Evolutionary conservation across 1,140 invertebrate species (phyloP).

Genomic region (Lucilia sericata): DNA sequence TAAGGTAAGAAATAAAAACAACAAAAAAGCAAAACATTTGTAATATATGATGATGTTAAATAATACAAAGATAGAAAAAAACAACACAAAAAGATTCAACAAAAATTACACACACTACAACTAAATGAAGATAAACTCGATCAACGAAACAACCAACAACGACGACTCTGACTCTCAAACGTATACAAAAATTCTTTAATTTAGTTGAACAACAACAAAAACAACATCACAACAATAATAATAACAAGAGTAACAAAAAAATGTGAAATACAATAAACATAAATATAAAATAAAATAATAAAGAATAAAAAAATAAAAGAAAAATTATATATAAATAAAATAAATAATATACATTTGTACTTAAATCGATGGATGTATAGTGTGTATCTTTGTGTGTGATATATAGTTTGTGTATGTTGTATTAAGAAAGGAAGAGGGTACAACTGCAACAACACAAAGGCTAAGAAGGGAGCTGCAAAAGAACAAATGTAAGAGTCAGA

Average conservation of each 20-base stretch:
- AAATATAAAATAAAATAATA: constrained; percentile 47
- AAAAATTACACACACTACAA: constrained; percentile 63
- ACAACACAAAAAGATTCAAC: constrained; percentile 50
- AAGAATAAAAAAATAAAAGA: constrained; percentile 50
- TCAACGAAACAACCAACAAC: background rate
- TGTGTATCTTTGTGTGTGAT: background rate
- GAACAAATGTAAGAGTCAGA: background rate
- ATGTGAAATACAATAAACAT: constrained; percentile 32
- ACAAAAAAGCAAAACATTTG: constrained; percentile 14
- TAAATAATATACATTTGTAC: constrained; percentile 50
- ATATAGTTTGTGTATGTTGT: background rate
- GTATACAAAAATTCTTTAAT: constrained; percentile 21
- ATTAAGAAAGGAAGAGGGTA: background rate
- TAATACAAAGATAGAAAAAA: background rate
- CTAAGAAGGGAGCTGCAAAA: background rate
- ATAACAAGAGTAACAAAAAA: background rate
- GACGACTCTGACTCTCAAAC: constrained; percentile 10
- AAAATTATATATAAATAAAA: constrained; percentile 62
- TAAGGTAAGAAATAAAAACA: background rate
- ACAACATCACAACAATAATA: constrained; percentile 28
- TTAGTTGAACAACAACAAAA: background rate
- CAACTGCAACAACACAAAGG: background rate
- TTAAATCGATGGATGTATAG: background rate
- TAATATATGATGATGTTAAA: constrained; percentile 18
- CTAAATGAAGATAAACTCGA: constrained; percentile 51